Percentiles rank a stretch among this genome's conserved stretches.
Evolutionary conservation across 2,888 invertebrate genomes (phyloP).

Genomic region (Elegia similella): DNA sequence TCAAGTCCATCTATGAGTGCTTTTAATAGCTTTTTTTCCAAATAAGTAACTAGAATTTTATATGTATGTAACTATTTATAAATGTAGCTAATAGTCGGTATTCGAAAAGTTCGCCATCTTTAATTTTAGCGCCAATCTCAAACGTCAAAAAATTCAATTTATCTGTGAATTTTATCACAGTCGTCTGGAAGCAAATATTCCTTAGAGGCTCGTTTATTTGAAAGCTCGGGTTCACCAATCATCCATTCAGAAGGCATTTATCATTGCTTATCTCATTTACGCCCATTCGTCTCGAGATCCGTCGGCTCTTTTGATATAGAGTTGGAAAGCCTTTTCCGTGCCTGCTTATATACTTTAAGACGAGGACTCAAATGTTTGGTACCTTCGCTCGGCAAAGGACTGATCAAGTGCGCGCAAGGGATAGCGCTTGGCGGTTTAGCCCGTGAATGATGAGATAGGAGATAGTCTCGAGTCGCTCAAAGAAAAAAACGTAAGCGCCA

Average conservation of each 20-base stretch:
- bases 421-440: no score
- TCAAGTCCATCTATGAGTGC: not conserved
- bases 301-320: constrained; percentile 9
- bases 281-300: constrained; percentile 13
- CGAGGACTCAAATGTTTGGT: no score
- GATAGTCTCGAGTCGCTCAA: no score
- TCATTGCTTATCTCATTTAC: constrained; percentile 18
- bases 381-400: no score
- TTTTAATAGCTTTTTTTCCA: not conserved
- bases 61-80: no score
- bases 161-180: not conserved
- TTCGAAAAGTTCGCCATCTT: constrained; percentile 16
- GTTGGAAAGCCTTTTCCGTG: constrained; percentile 1
- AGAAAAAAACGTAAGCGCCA: no score
- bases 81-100: no score
- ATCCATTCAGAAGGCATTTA: constrained; percentile 18
- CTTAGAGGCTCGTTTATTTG: constrained; percentile 1
- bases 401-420: no score
- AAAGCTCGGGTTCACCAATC: constrained; percentile 12
- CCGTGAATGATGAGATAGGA: no score
- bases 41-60: not conserved
- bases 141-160: not conserved
- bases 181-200: not conserved
- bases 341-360: constrained; percentile 11
- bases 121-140: constrained; percentile 4